Base-by-base conservation (phyloP, 2,888 invertebrate genomes). In the Pecten maximus region DNA sequence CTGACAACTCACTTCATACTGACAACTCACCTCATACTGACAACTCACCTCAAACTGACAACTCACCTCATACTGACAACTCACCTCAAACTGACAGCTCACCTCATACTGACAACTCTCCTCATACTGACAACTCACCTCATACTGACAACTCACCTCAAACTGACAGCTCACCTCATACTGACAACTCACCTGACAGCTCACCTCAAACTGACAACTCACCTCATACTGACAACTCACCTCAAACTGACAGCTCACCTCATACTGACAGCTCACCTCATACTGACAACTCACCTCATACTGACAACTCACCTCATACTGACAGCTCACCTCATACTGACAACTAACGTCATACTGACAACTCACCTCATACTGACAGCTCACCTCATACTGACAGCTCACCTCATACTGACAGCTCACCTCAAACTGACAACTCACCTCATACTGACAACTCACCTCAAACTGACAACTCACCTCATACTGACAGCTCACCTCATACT, bases 21-120 rank as follows among this genome's bases (percentile, higher is more conserved):
- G 97, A 94, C 98, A 98, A 23, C 95, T 94, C 93, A 97, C 97
- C 94, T 96, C 96, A 93, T 94, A 93, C 60, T 97, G 97, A 94
- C 98, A 98, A 23, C 95, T 94, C 93, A 97, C 97, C 94, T 96
- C 96, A 93, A 94, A 93, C 60, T 97, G 97, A 94, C 98, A 98
- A 23, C 95, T 94, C 93, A 97, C 97, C 94, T 96, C 96, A 93
- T 94, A 93, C 60, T 97, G 97, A 94, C 98, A 98, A 23, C 95
- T 94, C 93, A 97, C 97, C 94, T 96, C 96, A 93, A 94, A 93
- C 60, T 97, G 97, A 94, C 98, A 98, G 92, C 95, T 94, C 93
- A 97, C 97, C 94, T 96, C 96, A 93, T 94, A 93, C 60, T 97
- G 97, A 94, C 98, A 98, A 23, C 95, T 94, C 93, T 96, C 97